These are phyloP conservation scores for Eilema griseolum DNA, from an alignment of 2,888 invertebrate species.

Conservation along the genomic window DNA sequence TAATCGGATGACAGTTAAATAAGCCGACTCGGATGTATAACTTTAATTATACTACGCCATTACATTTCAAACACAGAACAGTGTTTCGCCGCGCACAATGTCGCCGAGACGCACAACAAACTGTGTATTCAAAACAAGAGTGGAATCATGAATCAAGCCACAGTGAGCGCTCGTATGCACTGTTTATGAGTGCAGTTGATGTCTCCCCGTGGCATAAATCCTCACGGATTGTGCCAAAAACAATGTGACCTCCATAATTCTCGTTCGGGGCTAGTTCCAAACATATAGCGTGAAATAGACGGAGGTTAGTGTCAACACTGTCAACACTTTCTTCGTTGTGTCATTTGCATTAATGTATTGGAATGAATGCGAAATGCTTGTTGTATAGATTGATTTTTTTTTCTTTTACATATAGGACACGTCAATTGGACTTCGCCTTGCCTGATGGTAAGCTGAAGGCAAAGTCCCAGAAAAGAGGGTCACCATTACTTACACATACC, in stretches of 20 bases:
- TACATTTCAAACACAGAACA: slow-evolving; percentile 38
- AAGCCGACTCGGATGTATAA: slow-evolving; percentile 11
- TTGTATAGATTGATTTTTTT: not conserved
- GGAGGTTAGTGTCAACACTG: slow-evolving; percentile 63
- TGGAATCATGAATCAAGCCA: slow-evolving; percentile 69
- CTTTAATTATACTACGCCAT: slow-evolving; percentile 17
- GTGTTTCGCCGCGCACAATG: slow-evolving; percentile 35
- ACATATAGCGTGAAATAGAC: slow-evolving; percentile 59
- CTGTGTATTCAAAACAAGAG: slow-evolving; percentile 69
- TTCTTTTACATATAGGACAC: too few relatives aligned
- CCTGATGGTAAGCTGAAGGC: too few relatives aligned
- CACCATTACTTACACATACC: too few relatives aligned
- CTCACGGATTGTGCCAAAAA: slow-evolving; percentile 74
- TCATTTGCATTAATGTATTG: slow-evolving; percentile 31
- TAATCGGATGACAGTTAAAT: not conserved
- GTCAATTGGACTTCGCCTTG: too few relatives aligned
- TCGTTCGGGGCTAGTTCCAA: slow-evolving; percentile 62
- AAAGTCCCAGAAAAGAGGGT: too few relatives aligned
- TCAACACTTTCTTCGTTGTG: slow-evolving; percentile 60
- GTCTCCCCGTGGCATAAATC: slow-evolving; percentile 77
- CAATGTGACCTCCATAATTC: slow-evolving; percentile 68
- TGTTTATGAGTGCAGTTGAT: slow-evolving; percentile 83
- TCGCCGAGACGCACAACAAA: slow-evolving; percentile 64
- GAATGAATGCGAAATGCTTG: slow-evolving; percentile 23
- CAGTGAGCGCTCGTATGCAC: slow-evolving; percentile 68